Percentiles rank a stretch among this genome's conserved stretches.
phyloP scores from a whole-genome alignment of 2,888 invertebrate genomes.

The Ophion ventricosus region DNA sequence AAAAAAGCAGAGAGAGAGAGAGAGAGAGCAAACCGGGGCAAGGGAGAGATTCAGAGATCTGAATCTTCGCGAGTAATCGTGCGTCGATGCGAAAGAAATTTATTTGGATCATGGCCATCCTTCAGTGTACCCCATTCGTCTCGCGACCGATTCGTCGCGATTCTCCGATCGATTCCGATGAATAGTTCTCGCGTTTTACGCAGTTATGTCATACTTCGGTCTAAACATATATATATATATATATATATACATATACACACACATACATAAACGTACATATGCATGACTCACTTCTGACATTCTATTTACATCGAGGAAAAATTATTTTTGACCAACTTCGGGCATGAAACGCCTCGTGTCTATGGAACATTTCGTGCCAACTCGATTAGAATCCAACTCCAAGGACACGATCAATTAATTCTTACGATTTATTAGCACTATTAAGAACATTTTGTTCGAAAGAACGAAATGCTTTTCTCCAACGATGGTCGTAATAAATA shows the following conservation, averaged over 20 bases:
- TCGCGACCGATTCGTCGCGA: constrained; percentile 20
- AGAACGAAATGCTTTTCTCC: background rate
- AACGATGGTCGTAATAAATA: background rate
- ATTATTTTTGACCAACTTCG: constrained; percentile 3
- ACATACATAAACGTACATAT: background rate
- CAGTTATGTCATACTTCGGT: constrained; percentile 24
- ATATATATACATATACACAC: background rate
- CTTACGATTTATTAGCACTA: background rate
- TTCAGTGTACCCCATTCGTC: constrained; percentile 9
- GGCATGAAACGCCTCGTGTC: background rate
- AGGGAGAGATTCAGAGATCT: constrained; percentile 16
- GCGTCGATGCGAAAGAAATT: constrained; percentile 40
- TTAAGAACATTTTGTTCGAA: background rate
- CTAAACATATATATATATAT: background rate
- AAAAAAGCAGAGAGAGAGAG: background rate
- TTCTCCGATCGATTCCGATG: constrained; percentile 38
- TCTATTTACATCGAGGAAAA: constrained; percentile 20
- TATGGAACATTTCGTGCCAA: background rate
- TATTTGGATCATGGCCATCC: constrained; percentile 51
- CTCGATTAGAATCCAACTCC: background rate
- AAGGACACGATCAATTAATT: background rate
- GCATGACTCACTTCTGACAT: background rate
- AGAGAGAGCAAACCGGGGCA: background rate
- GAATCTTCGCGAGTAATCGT: constrained; percentile 22
- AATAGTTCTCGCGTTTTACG: constrained; percentile 41